phyloP scores from a whole-genome alignment of 2,113 vertebrate genomes.

The Neoarius graeffei region DNA sequence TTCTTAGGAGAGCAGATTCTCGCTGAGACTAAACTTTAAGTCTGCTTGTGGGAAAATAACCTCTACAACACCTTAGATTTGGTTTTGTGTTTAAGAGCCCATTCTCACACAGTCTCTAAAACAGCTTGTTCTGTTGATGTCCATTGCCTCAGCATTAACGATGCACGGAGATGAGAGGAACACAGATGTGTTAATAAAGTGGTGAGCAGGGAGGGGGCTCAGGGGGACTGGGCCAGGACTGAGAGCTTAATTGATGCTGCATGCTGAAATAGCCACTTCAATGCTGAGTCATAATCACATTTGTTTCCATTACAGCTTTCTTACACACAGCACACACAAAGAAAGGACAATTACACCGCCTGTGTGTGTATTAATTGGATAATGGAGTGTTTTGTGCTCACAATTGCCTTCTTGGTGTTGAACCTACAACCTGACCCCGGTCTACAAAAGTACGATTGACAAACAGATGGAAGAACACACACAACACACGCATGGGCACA shows the following conservation, averaged over 20 bases:
- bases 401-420: slow-evolving; percentile 56
- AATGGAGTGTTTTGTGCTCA: slow-evolving; percentile 60
- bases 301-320: slow-evolving; percentile 60
- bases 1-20: not conserved
- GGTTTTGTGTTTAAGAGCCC: slow-evolving; percentile 13
- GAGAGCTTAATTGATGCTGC: slow-evolving; percentile 60
- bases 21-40: slow-evolving; percentile 6
- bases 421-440: slow-evolving; percentile 54
- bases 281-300: slow-evolving; percentile 61
- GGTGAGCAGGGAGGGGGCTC: slow-evolving; percentile 12
- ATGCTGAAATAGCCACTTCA: slow-evolving; percentile 61
- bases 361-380: slow-evolving; percentile 64
- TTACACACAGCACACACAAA: slow-evolving; percentile 56
- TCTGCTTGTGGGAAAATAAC: slow-evolving; percentile 1
- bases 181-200: slow-evolving; percentile 58
- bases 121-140: slow-evolving; percentile 21
- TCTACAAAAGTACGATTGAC: slow-evolving; percentile 49
- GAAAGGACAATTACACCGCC: slow-evolving; percentile 60
- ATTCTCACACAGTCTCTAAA: slow-evolving; percentile 51
- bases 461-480: slow-evolving; percentile 46
- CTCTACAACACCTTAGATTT: slow-evolving; percentile 26
- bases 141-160: slow-evolving; percentile 39
- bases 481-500: not conserved
- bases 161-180: slow-evolving; percentile 39
- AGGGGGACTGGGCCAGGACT: slow-evolving; percentile 30